These are phyloP conservation scores for Altica lythri DNA, from an alignment of 2,888 invertebrate species.

Conservation along the genomic window DNA sequence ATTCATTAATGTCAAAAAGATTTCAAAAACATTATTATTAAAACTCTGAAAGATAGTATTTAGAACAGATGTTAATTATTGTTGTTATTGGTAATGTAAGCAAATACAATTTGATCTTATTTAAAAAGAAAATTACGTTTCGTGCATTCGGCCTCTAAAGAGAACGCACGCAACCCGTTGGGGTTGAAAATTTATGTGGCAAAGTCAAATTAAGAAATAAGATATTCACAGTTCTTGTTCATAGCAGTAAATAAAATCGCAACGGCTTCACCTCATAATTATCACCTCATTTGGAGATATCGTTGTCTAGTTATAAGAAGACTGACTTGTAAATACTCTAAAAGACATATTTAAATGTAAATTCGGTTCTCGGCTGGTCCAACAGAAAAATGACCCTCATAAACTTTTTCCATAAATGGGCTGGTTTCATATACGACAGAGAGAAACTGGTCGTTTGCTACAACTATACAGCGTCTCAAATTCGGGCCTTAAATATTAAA, in stretches of 20 bases:
- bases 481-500: too few relatives aligned
- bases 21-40: too few relatives aligned
- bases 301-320: slow-evolving; percentile 42
- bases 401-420: slow-evolving; percentile 50
- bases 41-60: too few relatives aligned
- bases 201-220: slow-evolving; percentile 21
- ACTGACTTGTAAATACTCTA: slow-evolving; percentile 42
- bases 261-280: slow-evolving; percentile 39
- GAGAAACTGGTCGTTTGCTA: too few relatives aligned
- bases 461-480: too few relatives aligned
- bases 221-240: slow-evolving; percentile 10
- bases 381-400: slow-evolving; percentile 43
- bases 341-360: slow-evolving; percentile 44
- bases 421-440: slow-evolving; percentile 46
- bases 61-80: too few relatives aligned
- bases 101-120: background rate
- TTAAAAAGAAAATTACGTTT: background rate
- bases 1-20: too few relatives aligned
- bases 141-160: slow-evolving; percentile 5
- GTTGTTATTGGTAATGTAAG: too few relatives aligned
- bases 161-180: slow-evolving; percentile 8
- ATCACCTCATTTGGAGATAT: slow-evolving; percentile 43
- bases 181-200: slow-evolving; percentile 8
- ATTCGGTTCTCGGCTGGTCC: slow-evolving; percentile 28
- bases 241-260: slow-evolving; percentile 20